Evolutionary conservation across 2,888 invertebrate genomes (phyloP).

Genomic region (Formica aserva): DNA sequence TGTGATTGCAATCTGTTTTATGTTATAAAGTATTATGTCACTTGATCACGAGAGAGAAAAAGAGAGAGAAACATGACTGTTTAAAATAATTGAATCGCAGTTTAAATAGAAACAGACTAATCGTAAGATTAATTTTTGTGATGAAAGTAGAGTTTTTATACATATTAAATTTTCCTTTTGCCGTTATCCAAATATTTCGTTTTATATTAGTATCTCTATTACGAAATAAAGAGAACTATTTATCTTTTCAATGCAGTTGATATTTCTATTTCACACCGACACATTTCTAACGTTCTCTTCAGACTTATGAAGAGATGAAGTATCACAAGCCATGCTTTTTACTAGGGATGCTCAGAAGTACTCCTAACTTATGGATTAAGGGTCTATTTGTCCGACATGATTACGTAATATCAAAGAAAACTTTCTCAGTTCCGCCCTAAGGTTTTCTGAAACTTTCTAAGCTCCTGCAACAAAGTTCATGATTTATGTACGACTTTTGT

Average conservation of each 20-base stretch:
- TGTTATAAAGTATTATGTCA: background rate
- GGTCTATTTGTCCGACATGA: slow-evolving; percentile 39
- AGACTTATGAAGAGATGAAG: background rate
- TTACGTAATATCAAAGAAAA: slow-evolving; percentile 23
- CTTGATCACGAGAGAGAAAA: background rate
- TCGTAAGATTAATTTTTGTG: background rate
- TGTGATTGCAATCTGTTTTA: background rate
- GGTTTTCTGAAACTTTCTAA: background rate
- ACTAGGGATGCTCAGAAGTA: slow-evolving; percentile 4
- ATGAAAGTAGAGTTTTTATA: background rate
- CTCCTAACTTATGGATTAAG: slow-evolving; percentile 32
- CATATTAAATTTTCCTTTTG: background rate
- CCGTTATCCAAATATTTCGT: background rate
- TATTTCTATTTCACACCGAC: slow-evolving; percentile 5
- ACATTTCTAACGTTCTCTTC: background rate
- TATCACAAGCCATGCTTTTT: slow-evolving; percentile 16
- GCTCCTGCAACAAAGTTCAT: slow-evolving; percentile 1
- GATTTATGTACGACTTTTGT: slow-evolving; percentile 15
- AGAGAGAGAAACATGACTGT: background rate
- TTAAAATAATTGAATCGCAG: background rate
- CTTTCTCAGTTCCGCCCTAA: background rate
- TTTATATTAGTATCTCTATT: background rate
- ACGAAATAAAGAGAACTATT: background rate
- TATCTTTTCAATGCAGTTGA: background rate
- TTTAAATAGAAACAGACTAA: background rate